Percentiles rank a stretch among this genome's conserved stretches.
Conservation (phyloP, 2,113 vertebrate species). For the Amazona vittata region DNA sequence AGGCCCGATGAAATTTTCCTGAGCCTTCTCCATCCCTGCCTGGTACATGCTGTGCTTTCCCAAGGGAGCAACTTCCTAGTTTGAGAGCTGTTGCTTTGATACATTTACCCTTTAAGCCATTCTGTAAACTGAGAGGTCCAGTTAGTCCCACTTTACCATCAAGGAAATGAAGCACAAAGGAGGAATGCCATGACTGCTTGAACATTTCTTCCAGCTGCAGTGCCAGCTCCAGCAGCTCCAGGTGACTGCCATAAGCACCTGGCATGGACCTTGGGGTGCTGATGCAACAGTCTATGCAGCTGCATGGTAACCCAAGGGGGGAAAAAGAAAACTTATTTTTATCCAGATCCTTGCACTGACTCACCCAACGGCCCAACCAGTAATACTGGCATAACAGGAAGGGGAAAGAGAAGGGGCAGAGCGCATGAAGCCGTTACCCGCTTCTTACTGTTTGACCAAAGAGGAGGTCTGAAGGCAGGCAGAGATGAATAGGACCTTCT, state of each 20-base stretch:
- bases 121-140: background rate
- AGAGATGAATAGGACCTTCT: background rate
- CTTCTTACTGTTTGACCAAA: constrained; percentile 19
- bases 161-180: background rate
- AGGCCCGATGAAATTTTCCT: background rate
- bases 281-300: background rate
- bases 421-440: background rate
- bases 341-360: constrained; percentile 47
- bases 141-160: background rate
- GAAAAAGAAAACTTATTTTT: constrained; percentile 39
- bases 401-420: constrained; percentile 50
- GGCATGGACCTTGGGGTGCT: background rate
- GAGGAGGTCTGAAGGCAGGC: background rate
- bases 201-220: background rate
- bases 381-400: constrained; percentile 55
- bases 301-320: background rate
- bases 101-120: background rate
- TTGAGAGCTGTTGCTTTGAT: background rate
- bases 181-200: background rate
- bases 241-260: background rate
- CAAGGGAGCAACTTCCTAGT: background rate
- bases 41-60: background rate
- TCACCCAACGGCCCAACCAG: constrained; percentile 53
- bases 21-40: background rate
- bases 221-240: background rate